Base-by-base conservation (phyloP, 2,113 vertebrate genomes). In the Potamarius usumacintae region DNA sequence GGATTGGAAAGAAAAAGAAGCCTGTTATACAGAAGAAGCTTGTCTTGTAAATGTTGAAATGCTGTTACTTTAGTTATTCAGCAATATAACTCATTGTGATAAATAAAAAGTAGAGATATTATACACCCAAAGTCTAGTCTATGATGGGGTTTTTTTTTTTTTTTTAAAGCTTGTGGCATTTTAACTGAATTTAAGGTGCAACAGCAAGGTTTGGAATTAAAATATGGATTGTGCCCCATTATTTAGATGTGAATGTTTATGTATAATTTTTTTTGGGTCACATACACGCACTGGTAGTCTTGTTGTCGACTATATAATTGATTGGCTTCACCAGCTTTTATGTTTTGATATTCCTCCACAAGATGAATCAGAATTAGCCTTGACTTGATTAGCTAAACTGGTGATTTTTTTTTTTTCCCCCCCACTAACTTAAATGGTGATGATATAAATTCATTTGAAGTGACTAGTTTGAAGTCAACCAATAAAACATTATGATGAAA, bases 21-120 rank as follows among this genome's bases (percentile, higher is more conserved):
- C 27, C 27, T 22, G 78, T 81, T 42, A 1, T 81, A 81, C 8
- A 58, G 55, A 30, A 15, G 52, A 27, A 10, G 78, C 15, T 14
- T 65, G 85, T 86, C 53, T 77, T 83, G 63, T 53, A 62, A 62
- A 85, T 86, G 42, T 80, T 81, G 30, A 25, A 80, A 53, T 42
- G 62, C n/a, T 78, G 34, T 67, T 79, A 52, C 27, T 15, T 85
- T 34, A 55, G 60, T 57, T 80, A 42, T 80, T 67, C 20, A 69
- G 48, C 60, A 52, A 27, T 50, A 76, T 77, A 78, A 85, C 72
- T 53, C 20, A 30, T 86, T 80, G 25, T 78, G 58, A 78, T 50
- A 42, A 81, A 62, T 78, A 86, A 86, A 52, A 63, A 30, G 34
- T 69, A 69, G 60, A 65, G 18, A 57, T 57, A 55, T 55, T 58